These are phyloP conservation scores for Protaetia brevitarsis DNA, from an alignment of 1,140 invertebrate species.

Conservation along the genomic window DNA sequence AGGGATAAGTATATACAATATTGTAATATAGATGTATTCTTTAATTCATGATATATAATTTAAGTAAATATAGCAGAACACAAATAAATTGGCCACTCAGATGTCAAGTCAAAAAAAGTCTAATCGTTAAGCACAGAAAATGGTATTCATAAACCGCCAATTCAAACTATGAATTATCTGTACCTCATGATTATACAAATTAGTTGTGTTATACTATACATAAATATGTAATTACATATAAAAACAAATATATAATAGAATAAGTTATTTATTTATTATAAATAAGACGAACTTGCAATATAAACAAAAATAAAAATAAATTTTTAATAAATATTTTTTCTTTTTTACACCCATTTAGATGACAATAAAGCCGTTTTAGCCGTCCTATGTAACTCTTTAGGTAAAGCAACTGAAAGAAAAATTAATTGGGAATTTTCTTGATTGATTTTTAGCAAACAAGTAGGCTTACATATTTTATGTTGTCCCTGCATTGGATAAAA, in stretches of 20 bases:
- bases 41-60: background rate
- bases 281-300: background rate
- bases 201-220: too few relatives aligned
- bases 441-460: background rate
- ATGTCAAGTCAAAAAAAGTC: too few relatives aligned
- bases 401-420: slow-evolving; percentile 28
- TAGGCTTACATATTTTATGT: slow-evolving; percentile 89
- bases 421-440: slow-evolving; percentile 1
- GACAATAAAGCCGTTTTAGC: slow-evolving; percentile 31
- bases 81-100: background rate
- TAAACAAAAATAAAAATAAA: background rate
- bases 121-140: too few relatives aligned
- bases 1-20: too few relatives aligned
- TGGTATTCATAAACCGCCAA: too few relatives aligned
- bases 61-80: background rate
- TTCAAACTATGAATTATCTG: too few relatives aligned
- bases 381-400: slow-evolving; percentile 29
- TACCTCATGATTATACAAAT: too few relatives aligned
- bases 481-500: slow-evolving; percentile 88
- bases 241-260: background rate
- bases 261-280: slow-evolving; percentile 19
- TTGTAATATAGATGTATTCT: too few relatives aligned
- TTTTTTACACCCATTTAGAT: slow-evolving; percentile 32
- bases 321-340: background rate
- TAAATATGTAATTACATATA: too few relatives aligned